A percentile compares a stretch with the other conserved stretches of the same genome.
Evolutionary conservation across 92 coral and sea anemone species (phyloP).

Genomic region (Siderastrea siderea): DNA sequence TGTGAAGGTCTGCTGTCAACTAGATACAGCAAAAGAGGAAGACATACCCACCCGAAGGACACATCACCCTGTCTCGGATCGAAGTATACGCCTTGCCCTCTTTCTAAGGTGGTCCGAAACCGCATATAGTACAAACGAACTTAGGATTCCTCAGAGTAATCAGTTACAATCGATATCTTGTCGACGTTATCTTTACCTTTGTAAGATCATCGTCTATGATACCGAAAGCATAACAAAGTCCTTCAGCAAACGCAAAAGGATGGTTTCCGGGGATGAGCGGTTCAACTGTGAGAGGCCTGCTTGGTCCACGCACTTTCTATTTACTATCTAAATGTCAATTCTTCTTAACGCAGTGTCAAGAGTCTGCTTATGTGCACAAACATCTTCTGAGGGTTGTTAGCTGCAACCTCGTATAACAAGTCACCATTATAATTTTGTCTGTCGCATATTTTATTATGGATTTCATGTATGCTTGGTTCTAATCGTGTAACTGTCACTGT

Average conservation of each 20-base stretch:
- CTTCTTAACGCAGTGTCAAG: too few relatives aligned
- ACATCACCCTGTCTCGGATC: neutral
- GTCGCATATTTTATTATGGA: too few relatives aligned
- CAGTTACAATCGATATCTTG: conserved; percentile 6
- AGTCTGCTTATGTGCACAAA: too few relatives aligned
- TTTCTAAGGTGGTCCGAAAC: neutral
- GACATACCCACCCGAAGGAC: neutral
- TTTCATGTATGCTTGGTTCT: too few relatives aligned
- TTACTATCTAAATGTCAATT: too few relatives aligned
- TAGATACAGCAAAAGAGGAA: neutral
- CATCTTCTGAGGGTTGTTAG: too few relatives aligned
- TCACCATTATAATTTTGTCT: too few relatives aligned
- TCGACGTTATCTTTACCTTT: neutral
- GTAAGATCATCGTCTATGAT: neutral
- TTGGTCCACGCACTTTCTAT: too few relatives aligned
- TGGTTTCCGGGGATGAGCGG: too few relatives aligned
- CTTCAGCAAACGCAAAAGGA: neutral
- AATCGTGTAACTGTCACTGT: too few relatives aligned
- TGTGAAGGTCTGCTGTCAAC: conserved; percentile 12
- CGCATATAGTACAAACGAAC: neutral
- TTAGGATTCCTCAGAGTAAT: neutral
- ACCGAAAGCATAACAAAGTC: neutral
- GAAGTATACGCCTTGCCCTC: neutral
- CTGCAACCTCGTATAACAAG: too few relatives aligned
- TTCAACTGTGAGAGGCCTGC: too few relatives aligned